Evolutionary conservation across 1,140 invertebrate species (phyloP).

Genomic region (Cherax destructor): DNA sequence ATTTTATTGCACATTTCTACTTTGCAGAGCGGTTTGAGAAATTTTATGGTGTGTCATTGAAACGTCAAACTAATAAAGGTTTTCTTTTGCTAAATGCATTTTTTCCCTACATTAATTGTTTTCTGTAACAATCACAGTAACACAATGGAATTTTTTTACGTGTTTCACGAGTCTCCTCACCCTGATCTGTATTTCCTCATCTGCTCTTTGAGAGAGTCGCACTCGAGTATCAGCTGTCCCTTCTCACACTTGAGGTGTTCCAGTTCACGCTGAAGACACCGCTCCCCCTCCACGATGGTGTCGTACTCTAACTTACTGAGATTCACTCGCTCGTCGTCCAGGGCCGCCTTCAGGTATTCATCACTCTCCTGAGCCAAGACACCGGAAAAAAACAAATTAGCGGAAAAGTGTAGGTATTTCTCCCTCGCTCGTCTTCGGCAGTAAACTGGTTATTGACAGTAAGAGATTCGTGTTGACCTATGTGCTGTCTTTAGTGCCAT

Average conservation of each 20-base stretch:
- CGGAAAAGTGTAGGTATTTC: neutral
- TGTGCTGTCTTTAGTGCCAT: too few species aligned
- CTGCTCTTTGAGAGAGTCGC: constrained; percentile 55
- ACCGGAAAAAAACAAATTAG: neutral
- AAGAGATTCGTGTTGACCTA: too few species aligned
- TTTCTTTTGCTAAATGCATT: too few species aligned
- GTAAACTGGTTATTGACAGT: too few species aligned
- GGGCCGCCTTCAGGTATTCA: constrained; percentile 53
- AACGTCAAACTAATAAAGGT: too few species aligned
- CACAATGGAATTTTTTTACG: too few species aligned
- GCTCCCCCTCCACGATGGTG: constrained; percentile 44
- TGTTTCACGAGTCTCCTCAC: constrained; percentile 9
- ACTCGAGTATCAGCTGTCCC: constrained; percentile 57
- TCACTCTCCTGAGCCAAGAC: constrained; percentile 53
- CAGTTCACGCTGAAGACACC: constrained; percentile 53
- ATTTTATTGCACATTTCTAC: too few species aligned
- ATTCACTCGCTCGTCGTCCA: constrained; percentile 50
- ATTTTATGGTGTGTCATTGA: too few species aligned
- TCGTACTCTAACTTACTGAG: constrained; percentile 64
- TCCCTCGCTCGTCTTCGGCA: too few species aligned
- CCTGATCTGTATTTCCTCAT: constrained; percentile 32
- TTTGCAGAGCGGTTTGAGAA: too few species aligned
- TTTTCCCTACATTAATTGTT: too few species aligned
- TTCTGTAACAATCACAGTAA: too few species aligned
- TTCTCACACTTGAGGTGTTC: constrained; percentile 67